These are phyloP conservation scores for Ovis aries DNA, from an alignment of 2,113 vertebrate species.

Conservation along the genomic window DNA sequence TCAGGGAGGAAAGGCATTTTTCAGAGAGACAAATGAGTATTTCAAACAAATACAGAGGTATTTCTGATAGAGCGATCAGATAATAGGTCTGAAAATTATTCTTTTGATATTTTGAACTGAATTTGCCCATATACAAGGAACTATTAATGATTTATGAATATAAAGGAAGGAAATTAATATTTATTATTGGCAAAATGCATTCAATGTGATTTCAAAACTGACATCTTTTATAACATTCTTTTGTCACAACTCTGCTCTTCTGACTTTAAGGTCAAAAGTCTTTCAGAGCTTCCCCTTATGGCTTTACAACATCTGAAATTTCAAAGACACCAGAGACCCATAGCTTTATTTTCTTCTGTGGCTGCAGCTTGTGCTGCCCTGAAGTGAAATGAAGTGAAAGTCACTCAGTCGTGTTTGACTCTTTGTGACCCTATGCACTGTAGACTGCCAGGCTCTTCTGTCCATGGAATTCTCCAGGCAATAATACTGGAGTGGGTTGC, in stretches of 20 bases:
- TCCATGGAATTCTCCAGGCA: not conserved
- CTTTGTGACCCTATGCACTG: not conserved
- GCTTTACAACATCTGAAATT: not conserved
- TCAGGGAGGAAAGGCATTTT: not conserved
- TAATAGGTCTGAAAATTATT: not conserved
- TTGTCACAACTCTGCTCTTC: not conserved
- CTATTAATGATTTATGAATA: not conserved
- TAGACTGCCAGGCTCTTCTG: not conserved
- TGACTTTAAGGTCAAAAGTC: not conserved
- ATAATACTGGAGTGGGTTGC: not conserved
- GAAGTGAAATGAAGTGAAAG: not conserved
- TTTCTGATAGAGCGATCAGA: not conserved
- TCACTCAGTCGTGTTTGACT: not conserved
- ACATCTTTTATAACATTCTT: not conserved
- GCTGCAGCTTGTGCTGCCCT: not conserved
- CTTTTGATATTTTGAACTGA: not conserved
- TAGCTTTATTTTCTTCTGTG: not conserved
- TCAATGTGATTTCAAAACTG: not conserved
- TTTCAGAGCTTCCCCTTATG: not conserved
- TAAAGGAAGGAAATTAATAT: not conserved
- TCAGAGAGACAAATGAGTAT: not conserved
- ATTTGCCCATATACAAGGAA: not conserved
- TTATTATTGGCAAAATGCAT: not conserved
- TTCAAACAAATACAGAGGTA: not conserved
- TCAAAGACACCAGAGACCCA: not conserved